Base-by-base conservation (phyloP, 2,113 vertebrate species). In the Gallinago jamesoni region DNA sequence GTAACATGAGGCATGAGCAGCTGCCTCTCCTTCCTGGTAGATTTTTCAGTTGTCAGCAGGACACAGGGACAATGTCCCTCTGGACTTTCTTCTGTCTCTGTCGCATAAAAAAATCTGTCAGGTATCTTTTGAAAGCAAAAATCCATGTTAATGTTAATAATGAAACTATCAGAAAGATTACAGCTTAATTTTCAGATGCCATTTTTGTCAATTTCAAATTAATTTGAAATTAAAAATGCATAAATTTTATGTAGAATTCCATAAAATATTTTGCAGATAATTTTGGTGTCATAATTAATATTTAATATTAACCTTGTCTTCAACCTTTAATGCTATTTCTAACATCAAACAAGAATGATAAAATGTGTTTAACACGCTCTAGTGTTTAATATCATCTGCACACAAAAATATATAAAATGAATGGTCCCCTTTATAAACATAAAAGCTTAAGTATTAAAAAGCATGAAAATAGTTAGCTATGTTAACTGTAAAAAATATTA, bases 1-100 rank as follows among this genome's bases (percentile, higher is more conserved):
- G 24, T 23, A 74, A 72, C 68, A 57, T 25, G 55, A 95, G 85
- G 72, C 52, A 68, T 27, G 28, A 96, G 90, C 95, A 95, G 94
- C 94, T 96, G 96, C 69, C 69, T 96, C 48, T 92, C 30, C 90
- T 77, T 89, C 89, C 93, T 92, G 80, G 56, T 56, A 79, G 90
- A 94, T 90, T 89, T 90, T 96, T 94, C 88, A 96, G 68, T 89
- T 96, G 96, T 84, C 96, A 94, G 48, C 37, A 93, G 92, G 92
- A 90, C 73, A 92, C 39, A 89, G 85, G 79, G 68, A 60, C 47
- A 74, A 14, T 3, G 3, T 95, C 94, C 86, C 90, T 67, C 66
- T 31, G 73, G 95, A 84, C 24, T 57, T 55, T 64, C 52, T 78
- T 89, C 92, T 76, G 50, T 66, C 56, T 87, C 88, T 48, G 68